Percentiles rank a stretch among this genome's conserved stretches.
These are phyloP conservation scores for Lampris incognitus DNA, from an alignment of 2,113 vertebrate species.

Conservation along the genomic window DNA sequence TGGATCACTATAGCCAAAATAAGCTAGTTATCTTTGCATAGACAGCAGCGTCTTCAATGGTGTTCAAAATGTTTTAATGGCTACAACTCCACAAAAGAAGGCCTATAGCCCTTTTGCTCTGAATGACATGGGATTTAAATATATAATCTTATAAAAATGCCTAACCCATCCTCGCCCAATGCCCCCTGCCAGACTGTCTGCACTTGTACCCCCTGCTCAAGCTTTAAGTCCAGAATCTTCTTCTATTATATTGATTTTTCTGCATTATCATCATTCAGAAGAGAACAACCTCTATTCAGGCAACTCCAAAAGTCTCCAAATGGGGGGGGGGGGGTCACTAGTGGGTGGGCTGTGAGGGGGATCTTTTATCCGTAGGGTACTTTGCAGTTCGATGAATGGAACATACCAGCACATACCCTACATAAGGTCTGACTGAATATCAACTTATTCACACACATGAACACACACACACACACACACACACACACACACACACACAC, in stretches of 20 bases:
- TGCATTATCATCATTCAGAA: neutral
- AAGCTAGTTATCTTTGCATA: neutral
- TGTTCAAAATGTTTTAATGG: slow-evolving; percentile 57
- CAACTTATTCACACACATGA: slow-evolving; percentile 15
- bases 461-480: neutral
- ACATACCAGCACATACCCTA: too few relatives aligned
- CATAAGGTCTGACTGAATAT: neutral
- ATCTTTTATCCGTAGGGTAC: neutral
- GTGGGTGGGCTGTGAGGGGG: neutral
- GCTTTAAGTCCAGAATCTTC: too few relatives aligned
- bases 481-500: neutral
- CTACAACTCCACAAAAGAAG: slow-evolving; percentile 43
- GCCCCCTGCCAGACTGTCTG: too few relatives aligned
- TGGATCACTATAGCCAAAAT: too few relatives aligned
- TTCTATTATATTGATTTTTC: too few relatives aligned
- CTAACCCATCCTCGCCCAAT: too few relatives aligned
- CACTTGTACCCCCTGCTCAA: slow-evolving; percentile 2
- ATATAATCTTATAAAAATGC: too few relatives aligned
- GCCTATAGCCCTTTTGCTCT: slow-evolving; percentile 43
- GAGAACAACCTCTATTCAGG: neutral
- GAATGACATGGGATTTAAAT: slow-evolving; percentile 6
- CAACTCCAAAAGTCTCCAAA: slow-evolving; percentile 12
- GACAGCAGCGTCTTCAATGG: slow-evolving; percentile 38
- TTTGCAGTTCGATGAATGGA: neutral
- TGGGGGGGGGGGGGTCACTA: neutral